Evolutionary conservation across 2,888 invertebrate genomes (phyloP).

Genomic region (Calliphora vomitoria): DNA sequence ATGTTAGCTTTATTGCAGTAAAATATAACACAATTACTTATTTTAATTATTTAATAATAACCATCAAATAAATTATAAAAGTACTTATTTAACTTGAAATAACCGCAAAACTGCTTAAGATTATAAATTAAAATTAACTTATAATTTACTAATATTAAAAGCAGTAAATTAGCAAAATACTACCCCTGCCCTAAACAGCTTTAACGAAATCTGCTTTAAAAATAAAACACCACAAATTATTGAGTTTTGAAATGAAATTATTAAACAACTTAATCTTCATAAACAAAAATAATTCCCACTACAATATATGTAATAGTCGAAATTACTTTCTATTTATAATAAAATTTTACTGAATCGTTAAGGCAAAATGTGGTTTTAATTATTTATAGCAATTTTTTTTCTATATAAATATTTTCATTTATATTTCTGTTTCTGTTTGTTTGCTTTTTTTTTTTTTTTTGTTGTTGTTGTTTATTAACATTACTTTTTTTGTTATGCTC

Average conservation of each 20-base stretch:
- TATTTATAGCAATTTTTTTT: constrained; percentile 6
- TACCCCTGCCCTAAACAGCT: no score
- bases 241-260: neutral
- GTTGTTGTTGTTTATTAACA: neutral
- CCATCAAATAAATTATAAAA: no score
- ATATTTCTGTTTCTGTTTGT: constrained; percentile 1
- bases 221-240: neutral
- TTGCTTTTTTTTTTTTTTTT: neutral
- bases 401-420: neutral
- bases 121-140: no score
- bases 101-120: no score
- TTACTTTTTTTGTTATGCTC: constrained; percentile 8
- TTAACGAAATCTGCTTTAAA: no score
- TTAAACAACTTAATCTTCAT: neutral
- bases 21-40: no score
- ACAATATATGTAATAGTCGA: neutral
- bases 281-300: no score
- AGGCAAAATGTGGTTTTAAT: neutral
- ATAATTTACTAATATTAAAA: no score
- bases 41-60: no score
- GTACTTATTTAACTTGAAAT: no score
- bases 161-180: no score
- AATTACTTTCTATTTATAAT: neutral
- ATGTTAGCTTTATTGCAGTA: no score
- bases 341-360: neutral